Evolutionary conservation across 2,888 invertebrate species (phyloP), one percentile per base, ranked within the genome.

Genomic region (Liposcelis brunnea): DNA sequence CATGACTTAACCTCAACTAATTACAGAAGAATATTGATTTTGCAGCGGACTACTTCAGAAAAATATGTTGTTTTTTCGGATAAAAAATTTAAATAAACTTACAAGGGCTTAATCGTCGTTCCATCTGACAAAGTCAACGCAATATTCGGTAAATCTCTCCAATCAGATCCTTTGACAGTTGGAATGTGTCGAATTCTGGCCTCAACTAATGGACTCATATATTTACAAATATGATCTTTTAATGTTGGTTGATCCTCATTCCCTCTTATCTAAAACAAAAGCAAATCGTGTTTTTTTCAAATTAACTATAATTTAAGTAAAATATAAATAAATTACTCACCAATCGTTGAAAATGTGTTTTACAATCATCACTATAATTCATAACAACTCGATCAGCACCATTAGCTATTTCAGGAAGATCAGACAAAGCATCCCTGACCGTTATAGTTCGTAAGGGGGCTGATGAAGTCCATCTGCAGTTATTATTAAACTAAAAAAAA

Each of bases 141-240:
- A 48, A 80, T 71, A 56, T 89, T 89, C 1, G 89, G 87, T 18
- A 89, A 65, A 60, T 86, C 85, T 36, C 87, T 68, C 89, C 89
- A 89, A 60, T 89, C 87, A 0, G 83, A 77, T 1, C 84, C 86
- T 0, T 77, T 72, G 2, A 69, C 67, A 1, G 74, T 71, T 1
- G 87, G 87, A 47, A 89, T 75, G 49, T 81, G 70, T 16, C 70
- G 64, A 57, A 89, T 84, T 46, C 87, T 70, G 1, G 81, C 81
- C 59, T 77, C 80, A 2, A 85, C 80, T 31, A 87, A 61, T 1
- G 81, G 72, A 31, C 79, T 77, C 82, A 87, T 82, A 55, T 83
- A 80, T 59, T 86, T 87, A 58, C 84, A 85, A 49, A 85, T 72
- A 55, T 89, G 87, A 59, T 87, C 86, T 7, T 71, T 63, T 31